A percentile compares a stretch with the other conserved stretches of the same genome.
Evolutionary conservation across 2,888 invertebrate genomes (phyloP).

Genomic region (Trichopria drosophilae): DNA sequence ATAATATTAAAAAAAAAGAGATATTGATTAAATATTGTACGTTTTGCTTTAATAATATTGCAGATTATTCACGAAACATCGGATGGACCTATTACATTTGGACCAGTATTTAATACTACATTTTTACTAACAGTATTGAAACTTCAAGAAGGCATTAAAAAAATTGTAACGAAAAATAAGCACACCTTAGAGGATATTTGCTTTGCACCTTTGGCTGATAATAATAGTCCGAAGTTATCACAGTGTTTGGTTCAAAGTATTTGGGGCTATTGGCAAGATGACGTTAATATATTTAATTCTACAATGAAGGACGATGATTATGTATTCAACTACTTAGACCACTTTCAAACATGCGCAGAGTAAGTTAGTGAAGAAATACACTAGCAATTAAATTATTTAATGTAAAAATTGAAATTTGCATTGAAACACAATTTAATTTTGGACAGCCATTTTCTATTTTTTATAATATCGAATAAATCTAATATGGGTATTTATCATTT

Average conservation of each 20-base stretch:
- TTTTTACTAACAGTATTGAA: slow-evolving; percentile 75
- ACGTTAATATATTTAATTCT: slow-evolving; percentile 63
- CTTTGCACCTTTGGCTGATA: slow-evolving; percentile 82
- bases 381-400: too few relatives aligned
- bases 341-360: slow-evolving; percentile 73
- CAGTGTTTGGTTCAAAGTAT: slow-evolving; percentile 87
- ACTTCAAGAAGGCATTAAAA: slow-evolving; percentile 73
- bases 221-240: slow-evolving; percentile 62
- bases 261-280: slow-evolving; percentile 89
- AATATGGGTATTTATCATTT: slow-evolving; percentile 39
- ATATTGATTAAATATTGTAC: too few relatives aligned
- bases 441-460: neutral
- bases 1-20: too few relatives aligned
- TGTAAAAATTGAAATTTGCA: slow-evolving; percentile 9
- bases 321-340: slow-evolving; percentile 71
- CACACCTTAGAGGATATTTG: slow-evolving; percentile 79
- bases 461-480: too few relatives aligned
- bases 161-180: slow-evolving; percentile 50
- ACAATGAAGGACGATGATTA: slow-evolving; percentile 54
- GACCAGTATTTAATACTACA: slow-evolving; percentile 81
- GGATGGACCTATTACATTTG: slow-evolving; percentile 70
- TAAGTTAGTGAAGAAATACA: too few relatives aligned
- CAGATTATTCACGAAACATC: slow-evolving; percentile 71
- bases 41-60: too few relatives aligned
- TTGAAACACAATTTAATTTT: neutral